phyloP scores from a whole-genome alignment of 2,113 vertebrate genomes.

The Mustelus asterias region DNA sequence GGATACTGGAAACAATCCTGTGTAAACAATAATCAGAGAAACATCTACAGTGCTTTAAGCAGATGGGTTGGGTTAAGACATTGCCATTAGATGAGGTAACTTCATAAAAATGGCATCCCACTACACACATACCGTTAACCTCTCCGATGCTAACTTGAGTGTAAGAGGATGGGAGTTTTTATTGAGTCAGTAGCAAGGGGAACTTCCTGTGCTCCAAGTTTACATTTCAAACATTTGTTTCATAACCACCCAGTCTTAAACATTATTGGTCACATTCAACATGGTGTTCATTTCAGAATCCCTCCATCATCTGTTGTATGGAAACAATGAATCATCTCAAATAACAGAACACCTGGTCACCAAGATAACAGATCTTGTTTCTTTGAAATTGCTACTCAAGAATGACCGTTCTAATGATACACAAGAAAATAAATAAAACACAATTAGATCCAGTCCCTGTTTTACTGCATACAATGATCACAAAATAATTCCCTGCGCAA shows the following conservation, averaged over 20 bases:
- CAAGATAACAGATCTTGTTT: not conserved
- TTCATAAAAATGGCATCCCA: not conserved
- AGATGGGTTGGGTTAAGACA: constrained; percentile 12
- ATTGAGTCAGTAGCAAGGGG: not conserved
- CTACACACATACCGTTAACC: not conserved
- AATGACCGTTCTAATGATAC: not conserved
- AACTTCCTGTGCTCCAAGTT: not conserved
- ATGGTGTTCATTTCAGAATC: not conserved
- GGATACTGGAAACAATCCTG: not conserved
- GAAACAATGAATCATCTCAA: not conserved
- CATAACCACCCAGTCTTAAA: not conserved
- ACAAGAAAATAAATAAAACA: not conserved
- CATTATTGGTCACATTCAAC: not conserved
- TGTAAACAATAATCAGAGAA: constrained; percentile 14
- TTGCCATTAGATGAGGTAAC: not conserved
- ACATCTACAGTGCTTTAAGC: not conserved
- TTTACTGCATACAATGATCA: not conserved
- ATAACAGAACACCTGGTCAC: not conserved
- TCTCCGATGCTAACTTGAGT: not conserved
- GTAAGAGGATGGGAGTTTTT: not conserved
- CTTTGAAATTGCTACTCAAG: not conserved
- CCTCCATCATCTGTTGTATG: not conserved
- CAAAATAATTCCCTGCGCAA: not conserved
- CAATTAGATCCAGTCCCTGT: not conserved
- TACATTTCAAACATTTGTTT: not conserved